Evolutionary conservation across 1,140 invertebrate genomes (phyloP).

Genomic region (Drosophila bocki): DNA sequence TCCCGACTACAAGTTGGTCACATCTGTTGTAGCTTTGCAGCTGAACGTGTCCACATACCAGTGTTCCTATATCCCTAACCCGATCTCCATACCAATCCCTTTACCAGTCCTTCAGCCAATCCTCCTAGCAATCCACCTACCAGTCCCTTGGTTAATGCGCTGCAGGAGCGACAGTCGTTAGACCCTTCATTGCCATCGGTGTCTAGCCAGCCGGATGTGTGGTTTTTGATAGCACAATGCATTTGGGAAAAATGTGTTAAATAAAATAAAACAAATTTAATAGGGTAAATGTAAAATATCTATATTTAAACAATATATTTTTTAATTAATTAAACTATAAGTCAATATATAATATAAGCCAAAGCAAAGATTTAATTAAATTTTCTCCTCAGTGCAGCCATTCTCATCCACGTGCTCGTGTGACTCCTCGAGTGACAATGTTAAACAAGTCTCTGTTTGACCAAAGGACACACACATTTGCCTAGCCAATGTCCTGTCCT

Average conservation of each 20-base stretch:
- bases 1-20: constrained; percentile 46
- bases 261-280: background rate
- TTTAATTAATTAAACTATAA: too few relatives aligned
- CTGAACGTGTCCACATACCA: constrained; percentile 16
- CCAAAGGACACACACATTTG: constrained; percentile 52
- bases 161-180: constrained; percentile 21
- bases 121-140: background rate
- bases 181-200: constrained; percentile 19
- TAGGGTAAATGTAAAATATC: too few relatives aligned
- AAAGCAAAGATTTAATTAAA: background rate
- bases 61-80: background rate
- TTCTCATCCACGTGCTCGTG: constrained; percentile 24
- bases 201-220: constrained; percentile 56
- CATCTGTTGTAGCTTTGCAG: constrained; percentile 55
- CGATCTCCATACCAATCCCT: background rate
- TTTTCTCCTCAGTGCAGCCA: constrained; percentile 8
- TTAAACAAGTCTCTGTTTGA: constrained; percentile 58
- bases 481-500: constrained; percentile 26
- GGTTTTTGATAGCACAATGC: constrained; percentile 1
- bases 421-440: constrained; percentile 59
- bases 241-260: background rate
- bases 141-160: constrained; percentile 43
- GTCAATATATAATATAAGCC: background rate
- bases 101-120: constrained; percentile 1
- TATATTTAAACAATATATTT: too few relatives aligned